Base-by-base conservation (phyloP, 2,888 invertebrate genomes). In the Drosophila pseudotalamancana region DNA sequence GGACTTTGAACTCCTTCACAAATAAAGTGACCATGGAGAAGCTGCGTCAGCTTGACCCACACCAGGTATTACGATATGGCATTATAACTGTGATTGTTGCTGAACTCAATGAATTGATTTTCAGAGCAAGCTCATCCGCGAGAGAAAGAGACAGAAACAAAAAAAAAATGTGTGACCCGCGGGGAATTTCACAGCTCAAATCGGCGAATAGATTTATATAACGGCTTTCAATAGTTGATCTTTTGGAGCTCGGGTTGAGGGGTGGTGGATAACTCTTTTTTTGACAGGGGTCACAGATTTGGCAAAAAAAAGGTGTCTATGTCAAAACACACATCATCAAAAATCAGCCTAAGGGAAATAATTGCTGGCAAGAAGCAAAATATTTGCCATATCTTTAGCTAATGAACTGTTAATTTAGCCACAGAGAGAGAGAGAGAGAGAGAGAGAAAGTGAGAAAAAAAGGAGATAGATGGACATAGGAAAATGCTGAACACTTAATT, bases 351-450 rank as follows among this genome's bases (percentile, higher is more conserved):
- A 49, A 60, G 74, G 43, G 35, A 9, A 34, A 69, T 72, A 72
- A 74, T 72, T 61, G 70, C 51, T 43, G 16, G 54, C 53, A 62
- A 82, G 71, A 79, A 85, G 66, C 68, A 55, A 76, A 81, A 81
- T 85, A 73, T 81, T 74, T 74, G 63, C 67, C 59, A 60, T 53
- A 66, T 48, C 29, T 55, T 71, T 48, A 55, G 53, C 86, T 81
- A 81, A 81, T 81, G 86, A 81, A 81, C 83, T 80, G 81, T 86
- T 83, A 80, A 86, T 81, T 86, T 80, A 32, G 56, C 49, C 67
- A 27, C 37, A 49, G 51, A 40, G 12, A 37, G 25, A 6, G 8
- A 29, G 9, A 19, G 6, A 8, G 34, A 14, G 2, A 6, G 25
- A 2, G 23, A 16, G 39, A 6, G 12, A 21, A 12, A 23, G 16